Evolutionary conservation across 2,113 vertebrate genomes (phyloP).

Genomic region (Sardina pilchardus): DNA sequence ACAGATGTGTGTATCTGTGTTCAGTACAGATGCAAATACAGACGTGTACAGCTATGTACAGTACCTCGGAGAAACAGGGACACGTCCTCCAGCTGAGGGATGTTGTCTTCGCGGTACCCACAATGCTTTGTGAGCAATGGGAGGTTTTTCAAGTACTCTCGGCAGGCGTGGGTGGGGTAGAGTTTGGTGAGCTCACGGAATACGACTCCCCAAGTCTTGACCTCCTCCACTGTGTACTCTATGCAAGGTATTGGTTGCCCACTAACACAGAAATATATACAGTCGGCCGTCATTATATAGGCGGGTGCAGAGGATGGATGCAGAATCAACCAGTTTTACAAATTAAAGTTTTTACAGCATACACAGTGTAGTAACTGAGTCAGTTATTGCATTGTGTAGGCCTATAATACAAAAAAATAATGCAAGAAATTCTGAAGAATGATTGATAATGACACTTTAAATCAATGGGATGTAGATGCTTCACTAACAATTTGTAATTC

Average conservation of each 20-base stretch:
- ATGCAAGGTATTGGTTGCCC: slow-evolving; percentile 91
- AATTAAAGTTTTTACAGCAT: neutral
- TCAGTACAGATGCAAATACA: no score
- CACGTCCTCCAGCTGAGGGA: slow-evolving; percentile 95
- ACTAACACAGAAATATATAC: slow-evolving; percentile 61
- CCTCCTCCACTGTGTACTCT: slow-evolving; percentile 89
- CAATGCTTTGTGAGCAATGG: slow-evolving; percentile 90
- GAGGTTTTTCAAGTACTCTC: slow-evolving; percentile 92
- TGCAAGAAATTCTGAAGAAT: neutral
- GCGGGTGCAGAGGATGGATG: neutral
- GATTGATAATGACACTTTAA: neutral
- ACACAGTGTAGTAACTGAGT: no score
- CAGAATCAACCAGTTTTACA: neutral
- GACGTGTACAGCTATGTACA: neutral
- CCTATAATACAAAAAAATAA: neutral
- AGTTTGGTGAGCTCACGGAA: slow-evolving; percentile 92
- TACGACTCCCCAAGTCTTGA: slow-evolving; percentile 90
- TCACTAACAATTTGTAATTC: slow-evolving; percentile 97
- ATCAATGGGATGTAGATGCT: slow-evolving; percentile 9
- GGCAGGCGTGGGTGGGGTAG: slow-evolving; percentile 95
- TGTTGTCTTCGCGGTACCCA: slow-evolving; percentile 92
- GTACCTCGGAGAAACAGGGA: slow-evolving; percentile 90
- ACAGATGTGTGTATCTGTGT: neutral
- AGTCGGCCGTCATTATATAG: neutral
- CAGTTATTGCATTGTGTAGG: no score